These are phyloP conservation scores for Palythoa caribaeorum DNA, from an alignment of 92 coral and sea anemone species.

Conservation along the genomic window DNA sequence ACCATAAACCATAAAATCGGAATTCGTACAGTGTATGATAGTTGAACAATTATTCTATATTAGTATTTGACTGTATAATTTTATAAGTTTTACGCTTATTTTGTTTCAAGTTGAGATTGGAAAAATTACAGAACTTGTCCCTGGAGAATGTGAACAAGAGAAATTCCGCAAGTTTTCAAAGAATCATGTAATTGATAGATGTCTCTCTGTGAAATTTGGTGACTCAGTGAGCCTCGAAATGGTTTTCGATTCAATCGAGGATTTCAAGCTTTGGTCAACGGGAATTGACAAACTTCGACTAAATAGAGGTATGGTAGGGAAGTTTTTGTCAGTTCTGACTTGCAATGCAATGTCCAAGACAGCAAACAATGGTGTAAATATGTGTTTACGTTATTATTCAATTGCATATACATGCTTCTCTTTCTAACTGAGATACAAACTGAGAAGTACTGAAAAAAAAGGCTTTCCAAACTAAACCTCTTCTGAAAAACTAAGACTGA, in stretches of 20 bases:
- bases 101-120: constrained; percentile 77
- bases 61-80: too few species aligned
- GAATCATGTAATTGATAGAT: constrained; percentile 70
- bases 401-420: too few species aligned
- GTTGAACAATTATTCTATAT: too few species aligned
- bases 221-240: constrained; percentile 24
- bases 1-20: too few species aligned
- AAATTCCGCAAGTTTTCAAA: constrained; percentile 62
- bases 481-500: too few species aligned
- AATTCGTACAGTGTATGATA: too few species aligned
- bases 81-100: too few species aligned
- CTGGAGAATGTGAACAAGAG: constrained; percentile 75
- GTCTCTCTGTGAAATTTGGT: constrained; percentile 79
- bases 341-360: background rate
- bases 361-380: too few species aligned
- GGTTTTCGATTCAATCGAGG: constrained; percentile 1
- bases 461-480: too few species aligned
- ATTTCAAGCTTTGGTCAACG: constrained; percentile 27
- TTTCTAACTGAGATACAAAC: too few species aligned
- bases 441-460: too few species aligned
- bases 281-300: constrained; percentile 27
- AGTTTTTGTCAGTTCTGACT: background rate
- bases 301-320: background rate
- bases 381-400: too few species aligned
- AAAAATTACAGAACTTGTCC: constrained; percentile 77